Base-by-base conservation (phyloP, 2,113 vertebrate species). In the Triplophysa siluroides region DNA sequence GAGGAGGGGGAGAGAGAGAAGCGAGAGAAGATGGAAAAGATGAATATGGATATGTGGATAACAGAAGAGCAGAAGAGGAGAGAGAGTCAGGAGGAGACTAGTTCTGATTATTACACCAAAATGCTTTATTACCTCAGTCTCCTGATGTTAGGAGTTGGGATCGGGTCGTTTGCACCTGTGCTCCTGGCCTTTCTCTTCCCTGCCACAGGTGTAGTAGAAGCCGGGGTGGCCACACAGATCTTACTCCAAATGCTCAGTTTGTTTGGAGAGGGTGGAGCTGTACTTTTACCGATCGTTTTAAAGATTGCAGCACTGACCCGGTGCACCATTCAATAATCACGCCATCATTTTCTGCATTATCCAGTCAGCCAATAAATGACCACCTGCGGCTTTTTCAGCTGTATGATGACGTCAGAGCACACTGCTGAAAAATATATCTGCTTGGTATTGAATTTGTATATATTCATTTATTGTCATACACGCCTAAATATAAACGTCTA, bases 251-350 rank as follows among this genome's bases (percentile, higher is more conserved):
- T 84, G 11, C 47, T 63, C 0, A 50, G 38, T 21, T 38, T 19
- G 10, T 50, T 11, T 61, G 11, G 38, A 41, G 72, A 33, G 9
- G 66, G 8, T 12, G 65, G 13, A 2, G 33, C 33, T 70, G 1
- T 7, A 1, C 9, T 70, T 29, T 7, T 45, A 2, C 33, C 19
- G 23, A 12, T 19, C 0, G 29, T 10, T 47, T 13, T 67, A 23
- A 19, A 56, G 47, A 5, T 60, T 13, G 38, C 2, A 23, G 18
- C 18, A 4, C 41, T 38, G 45, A 3, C 50, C 13, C 69, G 26
- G 21, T 83, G 77, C 73, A 76, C 77, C 23, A 75, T 79, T 47
- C 76, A 82, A 24, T 78, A 60, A 24, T 78, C 21, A 52, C 16
- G 1, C 14, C 1, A 5, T 6, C 4, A 7, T 6, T 38, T 52